These are phyloP conservation scores for Radopholus similis DNA, from an alignment of 1,140 invertebrate genomes.

Conservation along the genomic window DNA sequence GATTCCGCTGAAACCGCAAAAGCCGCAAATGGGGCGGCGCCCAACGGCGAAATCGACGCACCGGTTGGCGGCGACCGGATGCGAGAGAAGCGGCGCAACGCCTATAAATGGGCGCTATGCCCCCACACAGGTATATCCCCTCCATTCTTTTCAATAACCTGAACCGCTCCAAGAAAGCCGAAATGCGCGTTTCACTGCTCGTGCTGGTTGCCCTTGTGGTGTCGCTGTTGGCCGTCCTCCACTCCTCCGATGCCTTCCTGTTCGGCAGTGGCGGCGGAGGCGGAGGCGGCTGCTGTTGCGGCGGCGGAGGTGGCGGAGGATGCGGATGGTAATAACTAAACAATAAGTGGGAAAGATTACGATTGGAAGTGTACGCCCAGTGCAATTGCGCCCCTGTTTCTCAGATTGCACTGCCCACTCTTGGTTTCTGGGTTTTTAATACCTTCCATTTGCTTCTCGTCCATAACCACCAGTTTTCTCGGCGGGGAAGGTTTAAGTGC, in stretches of 20 bases:
- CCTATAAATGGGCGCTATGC: not conserved
- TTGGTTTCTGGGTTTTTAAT: too few relatives aligned
- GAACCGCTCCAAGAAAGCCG: not conserved
- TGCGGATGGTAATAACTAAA: not conserved
- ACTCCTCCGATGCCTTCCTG: conserved; percentile 2
- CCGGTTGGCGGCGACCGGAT: too few relatives aligned
- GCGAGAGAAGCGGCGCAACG: not conserved
- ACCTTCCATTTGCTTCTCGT: too few relatives aligned
- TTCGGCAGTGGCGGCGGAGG: conserved; percentile 5
- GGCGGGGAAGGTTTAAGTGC: too few relatives aligned
- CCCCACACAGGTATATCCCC: not conserved
- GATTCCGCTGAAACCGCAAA: too few relatives aligned
- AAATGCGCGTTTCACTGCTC: not conserved
- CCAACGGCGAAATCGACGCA: too few relatives aligned
- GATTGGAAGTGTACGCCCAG: too few relatives aligned
- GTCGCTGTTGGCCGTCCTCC: not conserved
- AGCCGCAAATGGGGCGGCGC: too few relatives aligned
- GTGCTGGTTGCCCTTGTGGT: not conserved
- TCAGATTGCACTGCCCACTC: not conserved
- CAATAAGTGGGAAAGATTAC: not conserved
- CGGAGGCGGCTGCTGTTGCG: not conserved
- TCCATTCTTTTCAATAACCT: not conserved
- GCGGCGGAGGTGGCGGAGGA: not conserved
- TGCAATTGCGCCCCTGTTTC: not conserved
- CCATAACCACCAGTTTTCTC: too few relatives aligned